Evolutionary conservation across 2,888 invertebrate genomes (phyloP).

Genomic region (Choristoneura rosaceana): DNA sequence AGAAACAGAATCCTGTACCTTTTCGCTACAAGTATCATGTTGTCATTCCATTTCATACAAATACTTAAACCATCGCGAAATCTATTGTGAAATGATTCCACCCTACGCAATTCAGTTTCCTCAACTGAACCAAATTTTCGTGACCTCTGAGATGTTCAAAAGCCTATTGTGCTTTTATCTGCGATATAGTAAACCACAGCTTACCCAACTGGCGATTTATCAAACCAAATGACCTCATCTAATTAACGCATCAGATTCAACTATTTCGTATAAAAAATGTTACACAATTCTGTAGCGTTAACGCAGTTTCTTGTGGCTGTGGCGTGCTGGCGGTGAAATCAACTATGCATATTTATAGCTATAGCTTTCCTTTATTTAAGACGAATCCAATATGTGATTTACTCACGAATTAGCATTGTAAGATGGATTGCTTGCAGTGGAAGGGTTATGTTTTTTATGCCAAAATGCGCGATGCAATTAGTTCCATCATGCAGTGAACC

Average conservation of each 20-base stretch:
- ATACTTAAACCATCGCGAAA: too few species aligned
- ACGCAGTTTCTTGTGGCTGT: constrained; percentile 44
- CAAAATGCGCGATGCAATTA: background rate
- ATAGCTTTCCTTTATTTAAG: constrained; percentile 68
- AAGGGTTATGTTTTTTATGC: background rate
- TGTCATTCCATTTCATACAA: too few species aligned
- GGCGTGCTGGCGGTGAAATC: constrained; percentile 78
- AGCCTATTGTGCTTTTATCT: background rate
- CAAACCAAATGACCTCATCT: constrained; percentile 28
- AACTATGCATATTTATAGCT: constrained; percentile 75
- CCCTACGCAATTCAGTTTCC: too few species aligned
- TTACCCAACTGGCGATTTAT: constrained; percentile 19
- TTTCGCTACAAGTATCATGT: too few species aligned
- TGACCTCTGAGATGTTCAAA: background rate
- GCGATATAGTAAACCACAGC: background rate
- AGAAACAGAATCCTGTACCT: too few species aligned
- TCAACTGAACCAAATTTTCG: background rate
- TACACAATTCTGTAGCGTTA: constrained; percentile 28
- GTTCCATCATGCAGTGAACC: too few species aligned
- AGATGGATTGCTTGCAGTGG: constrained; percentile 1
- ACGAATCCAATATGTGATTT: constrained; percentile 48
- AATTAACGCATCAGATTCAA: constrained; percentile 28
- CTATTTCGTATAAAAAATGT: constrained; percentile 35
- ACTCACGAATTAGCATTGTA: constrained; percentile 29
- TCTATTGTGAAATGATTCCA: too few species aligned